Evolutionary conservation across 1,140 invertebrate genomes (phyloP), one percentile per base, ranked within the genome.

Genomic region (Camponotus floridanus): DNA sequence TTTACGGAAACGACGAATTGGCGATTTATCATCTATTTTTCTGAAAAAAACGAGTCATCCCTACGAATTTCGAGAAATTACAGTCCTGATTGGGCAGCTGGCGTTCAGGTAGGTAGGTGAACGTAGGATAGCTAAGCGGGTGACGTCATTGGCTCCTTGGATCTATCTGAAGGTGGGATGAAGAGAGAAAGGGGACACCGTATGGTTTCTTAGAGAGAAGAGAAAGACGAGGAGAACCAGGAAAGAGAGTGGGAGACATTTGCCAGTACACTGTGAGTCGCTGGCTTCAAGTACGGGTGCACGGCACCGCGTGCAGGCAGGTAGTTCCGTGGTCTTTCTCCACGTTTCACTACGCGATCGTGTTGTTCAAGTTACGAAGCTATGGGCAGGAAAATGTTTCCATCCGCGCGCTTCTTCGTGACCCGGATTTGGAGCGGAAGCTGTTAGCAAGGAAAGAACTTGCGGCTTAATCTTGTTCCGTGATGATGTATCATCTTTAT

Each of bases 211-310:
- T 61, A 61, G 84, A 89, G 90, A 91, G 86, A 88, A 90, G 91
- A 89, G 88, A 88, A 89, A 88, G 83, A 86, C 76, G 86, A 86
- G 86, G 89, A 86, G 39, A 73, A 84, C 83, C 85, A 42, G 51
- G 7, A 85, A 36, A 55, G 73, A 91, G 59, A 87, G 91, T 91
- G 93, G 94, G 93, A 93, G 94, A 90, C 89, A 89, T 91, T 91
- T 94, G 89, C 90, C 90, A 92, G 91, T 92, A 88, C 91, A 91
- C 90, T 91, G 84, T 86, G 91, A 93, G 93, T 91, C 88, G 91
- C 89, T 91, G 91, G 88, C 92, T 91, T 91, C 92, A 93, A 93
- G 92, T 94, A 94, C 92, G 92, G 92, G 91, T 89, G 90, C 90
- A 91, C 91, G 91, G 89, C 89, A 91, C 92, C 90, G 90, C 90